Base-by-base conservation (phyloP, 1,140 invertebrate species). In the Aphaenogaster ashmeadi region DNA sequence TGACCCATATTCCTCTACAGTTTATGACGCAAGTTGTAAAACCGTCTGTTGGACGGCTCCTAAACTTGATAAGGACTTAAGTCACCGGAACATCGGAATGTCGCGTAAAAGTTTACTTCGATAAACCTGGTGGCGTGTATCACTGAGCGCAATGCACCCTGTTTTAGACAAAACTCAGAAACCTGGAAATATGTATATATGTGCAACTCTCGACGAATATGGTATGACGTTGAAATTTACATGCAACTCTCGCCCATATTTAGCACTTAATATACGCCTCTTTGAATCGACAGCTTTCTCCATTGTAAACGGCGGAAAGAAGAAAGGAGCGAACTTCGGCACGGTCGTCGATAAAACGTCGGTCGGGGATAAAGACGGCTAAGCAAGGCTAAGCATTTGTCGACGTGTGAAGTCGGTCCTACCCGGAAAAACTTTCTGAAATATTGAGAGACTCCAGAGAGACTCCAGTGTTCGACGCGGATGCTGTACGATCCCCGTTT, bases 371-470 rank as follows among this genome's bases (percentile, higher is more conserved):
- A 88, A 89, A 75, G 60, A 77, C 56, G 86, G 62, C 86, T 93
- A 88, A 89, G 88, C 72, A 79, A 81, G 89, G 64, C 84, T 93
- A 92, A 93, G 92, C 88, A 87, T 91, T 91, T 86, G 92, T 91
- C 88, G 88, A 93, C 88, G 92, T 89, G 89, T 86, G 87, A 92
- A 92, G 87, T 71, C 87, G 58, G 83, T 85, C 80, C 54, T n/a
- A 52, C 15, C 56, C 83, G 87, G 92, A 92, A 93, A 93, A 94
- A 93, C 87, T 94, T 93, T 90, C 88, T 94, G 88, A 94, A 94
- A 94, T 94, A 94, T 94, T 93, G 92, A 94, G 91, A 90, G 92
- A 72, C 89, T 90, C 81, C 86, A 92, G 92, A 94, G 92, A 94
- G 92, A 93, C 91, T 94, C 90, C 92, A 91, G 67, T 93, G 93